Evolutionary conservation across 2,797 vertebrate genomes (phyloP), one percentile per base, ranked within the genome.

Genomic region (Phrynocephalus guinanensis): DNA sequence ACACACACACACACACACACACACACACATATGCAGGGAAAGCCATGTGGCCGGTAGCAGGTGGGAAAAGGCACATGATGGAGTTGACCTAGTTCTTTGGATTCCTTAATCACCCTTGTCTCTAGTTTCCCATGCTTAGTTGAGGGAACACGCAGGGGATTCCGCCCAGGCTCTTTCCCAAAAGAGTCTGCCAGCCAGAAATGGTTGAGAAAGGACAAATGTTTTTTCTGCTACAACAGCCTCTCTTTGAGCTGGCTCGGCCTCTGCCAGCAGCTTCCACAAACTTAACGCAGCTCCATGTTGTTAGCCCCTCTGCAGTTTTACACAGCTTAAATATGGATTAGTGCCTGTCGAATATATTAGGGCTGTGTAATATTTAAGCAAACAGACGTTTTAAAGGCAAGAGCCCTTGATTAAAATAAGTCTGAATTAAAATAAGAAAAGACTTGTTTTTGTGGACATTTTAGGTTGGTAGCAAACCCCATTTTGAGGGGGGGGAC

Each of bases 11-110:
- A 38, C 38, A 38, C 38, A 38, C 38, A 44, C 38, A 44, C 38
- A 44, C 38, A 44, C 38, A 44, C 3, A 44, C 3, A 10, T 11
- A n/a, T 18, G 26, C 44, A n/a, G 6, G 48, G 44, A 85, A 85
- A 85, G 44, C 83, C 79, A 66, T 13, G n/a, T 77, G 66, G 87
- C 48, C 71, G 15, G 63, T 5, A 20, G 81, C 82, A 90, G 82
- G 85, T 87, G 82, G 52, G 56, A 15, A 56, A n/a, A 20, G 8
- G 20, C 81, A 86, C 16, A 30, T 79, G 24, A 44, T 38, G 38
- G 60, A 60, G 30, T 67, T 89, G 88, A 38, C 82, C 85, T 86
- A 78, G 4, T 77, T 86, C 76, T 79, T 80, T 79, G 30, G 76
- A 83, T 44, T 86, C 56, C 75, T 79, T 52, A 24, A 18, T 83